Evolutionary conservation across 2,113 vertebrate species (phyloP), one percentile per base, ranked within the genome.

Genomic region (Muntiacus muntjak): DNA sequence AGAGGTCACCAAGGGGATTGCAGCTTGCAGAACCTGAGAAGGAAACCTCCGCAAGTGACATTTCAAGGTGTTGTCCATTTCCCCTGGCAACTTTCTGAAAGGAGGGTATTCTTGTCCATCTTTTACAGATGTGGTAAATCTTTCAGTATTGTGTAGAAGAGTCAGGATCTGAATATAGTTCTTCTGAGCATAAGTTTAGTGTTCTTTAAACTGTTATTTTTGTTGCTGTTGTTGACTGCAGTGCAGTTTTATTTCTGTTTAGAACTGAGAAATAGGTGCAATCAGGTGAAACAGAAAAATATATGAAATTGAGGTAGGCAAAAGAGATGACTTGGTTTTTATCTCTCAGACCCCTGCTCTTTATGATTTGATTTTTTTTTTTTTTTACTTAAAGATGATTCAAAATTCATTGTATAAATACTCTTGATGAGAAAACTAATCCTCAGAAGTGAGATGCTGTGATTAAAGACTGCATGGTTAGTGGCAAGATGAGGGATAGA

Each of bases 1-100:
- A 91, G 15, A 30, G 83, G 58, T 62, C 55, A 52, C 90, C 74
- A 57, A 81, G 25, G 95, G 96, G 58, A 85, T 50, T 90, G 83
- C 91, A 89, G 33, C 90, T 97, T 89, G 55, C 47, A 95, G n/a
- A 91, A 93, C 87, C 86, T 71, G 90, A 97, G 96, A 95, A 94
- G 89, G 54, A 96, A 91, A 83, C 45, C 82, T 92, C 85, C 55
- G 50, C 30, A 47, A 10, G 40, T 45, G 28, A 91, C 97, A 86
- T n/a, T 50, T 45, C 30, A 11, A 55, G 62, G 88, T 96, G 95
- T 96, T 67, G 83, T 82, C 78, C 7, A 2, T 78, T 43, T 78
- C 25, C 74, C 25, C 40, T 33, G 78, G 10, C 45, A 52, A 4
- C 54, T 84, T 82, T 95, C 25, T 91, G 36, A 92, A 47, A 84